phyloP scores from a whole-genome alignment of 2,797 vertebrate species.

The Dromococcyx pavoninus region DNA sequence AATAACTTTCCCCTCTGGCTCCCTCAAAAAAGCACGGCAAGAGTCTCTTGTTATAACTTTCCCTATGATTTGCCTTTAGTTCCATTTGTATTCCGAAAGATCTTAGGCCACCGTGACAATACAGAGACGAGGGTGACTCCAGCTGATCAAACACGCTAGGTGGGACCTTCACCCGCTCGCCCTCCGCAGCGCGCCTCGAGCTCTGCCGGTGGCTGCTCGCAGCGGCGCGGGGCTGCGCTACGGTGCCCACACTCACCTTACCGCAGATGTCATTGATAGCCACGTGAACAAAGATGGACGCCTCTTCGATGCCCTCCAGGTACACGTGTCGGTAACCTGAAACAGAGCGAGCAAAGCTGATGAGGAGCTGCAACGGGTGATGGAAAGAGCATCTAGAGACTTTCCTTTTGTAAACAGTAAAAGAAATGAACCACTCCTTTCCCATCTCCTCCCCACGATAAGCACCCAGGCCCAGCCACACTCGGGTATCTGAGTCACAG shows the following conservation, averaged over 20 bases:
- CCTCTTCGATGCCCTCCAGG: slow-evolving; percentile 97
- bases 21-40: neutral
- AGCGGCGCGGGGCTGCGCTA: fast-evolving
- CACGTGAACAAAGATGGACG: slow-evolving; percentile 96
- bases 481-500: neutral
- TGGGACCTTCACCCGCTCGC: neutral
- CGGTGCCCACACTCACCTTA: slow-evolving; percentile 86
- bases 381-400: neutral
- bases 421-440: neutral
- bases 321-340: slow-evolving; percentile 96
- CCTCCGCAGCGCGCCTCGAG: neutral
- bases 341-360: neutral
- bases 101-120: neutral
- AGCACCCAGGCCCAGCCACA: neutral
- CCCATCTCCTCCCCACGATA: neutral
- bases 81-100: neutral
- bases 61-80: neutral
- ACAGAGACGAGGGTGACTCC: neutral
- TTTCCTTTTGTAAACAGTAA: neutral
- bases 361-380: neutral
- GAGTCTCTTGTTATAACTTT: neutral
- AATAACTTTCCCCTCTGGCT: neutral
- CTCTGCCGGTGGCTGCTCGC: neutral
- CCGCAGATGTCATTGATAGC: slow-evolving; percentile 93
- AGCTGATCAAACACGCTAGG: neutral